Percentiles rank a stretch among this genome's conserved stretches.
Conservation (phyloP, 2,113 vertebrate species). For the Istiophorus platypterus region DNA sequence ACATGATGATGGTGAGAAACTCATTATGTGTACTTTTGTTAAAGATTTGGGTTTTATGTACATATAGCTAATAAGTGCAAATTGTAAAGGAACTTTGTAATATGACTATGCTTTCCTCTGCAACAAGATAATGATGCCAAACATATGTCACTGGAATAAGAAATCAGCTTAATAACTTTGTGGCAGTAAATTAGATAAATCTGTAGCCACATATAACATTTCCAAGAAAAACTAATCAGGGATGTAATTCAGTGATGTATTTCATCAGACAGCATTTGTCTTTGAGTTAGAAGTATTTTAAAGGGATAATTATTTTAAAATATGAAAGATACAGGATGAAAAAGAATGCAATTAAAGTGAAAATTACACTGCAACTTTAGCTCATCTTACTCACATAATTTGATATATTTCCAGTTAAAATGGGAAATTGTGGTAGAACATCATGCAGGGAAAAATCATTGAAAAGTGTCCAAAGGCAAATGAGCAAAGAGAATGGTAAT, state of each 20-base stretch:
- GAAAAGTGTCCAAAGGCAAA: slow-evolving; percentile 12
- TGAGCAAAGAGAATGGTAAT: slow-evolving; percentile 2
- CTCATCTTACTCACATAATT: slow-evolving; percentile 49
- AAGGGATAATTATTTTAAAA: slow-evolving; percentile 63
- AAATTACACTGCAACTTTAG: slow-evolving; percentile 56
- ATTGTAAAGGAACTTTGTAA: not conserved
- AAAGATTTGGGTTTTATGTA: slow-evolving; percentile 5
- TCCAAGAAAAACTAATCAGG: slow-evolving; percentile 51
- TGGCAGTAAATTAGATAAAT: slow-evolving; percentile 47
- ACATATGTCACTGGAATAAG: slow-evolving; percentile 30
- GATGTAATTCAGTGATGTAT: slow-evolving; percentile 52
- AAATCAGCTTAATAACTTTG: slow-evolving; percentile 54
- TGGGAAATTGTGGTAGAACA: slow-evolving; percentile 27
- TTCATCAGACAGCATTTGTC: slow-evolving; percentile 49
- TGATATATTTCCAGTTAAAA: slow-evolving; percentile 58
- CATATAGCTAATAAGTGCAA: slow-evolving; percentile 3
- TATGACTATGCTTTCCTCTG: not conserved
- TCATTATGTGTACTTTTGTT: slow-evolving; percentile 14
- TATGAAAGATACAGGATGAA: slow-evolving; percentile 37
- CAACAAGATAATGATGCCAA: slow-evolving; percentile 18
- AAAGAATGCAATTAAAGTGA: slow-evolving; percentile 57
- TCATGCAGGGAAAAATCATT: slow-evolving; percentile 40
- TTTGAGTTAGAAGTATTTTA: slow-evolving; percentile 42
- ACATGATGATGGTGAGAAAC: not conserved
- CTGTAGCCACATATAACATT: slow-evolving; percentile 40